Evolutionary conservation across 1,140 invertebrate genomes (phyloP), one percentile per base, ranked within the genome.

Genomic region (Pteromalus puparum): DNA sequence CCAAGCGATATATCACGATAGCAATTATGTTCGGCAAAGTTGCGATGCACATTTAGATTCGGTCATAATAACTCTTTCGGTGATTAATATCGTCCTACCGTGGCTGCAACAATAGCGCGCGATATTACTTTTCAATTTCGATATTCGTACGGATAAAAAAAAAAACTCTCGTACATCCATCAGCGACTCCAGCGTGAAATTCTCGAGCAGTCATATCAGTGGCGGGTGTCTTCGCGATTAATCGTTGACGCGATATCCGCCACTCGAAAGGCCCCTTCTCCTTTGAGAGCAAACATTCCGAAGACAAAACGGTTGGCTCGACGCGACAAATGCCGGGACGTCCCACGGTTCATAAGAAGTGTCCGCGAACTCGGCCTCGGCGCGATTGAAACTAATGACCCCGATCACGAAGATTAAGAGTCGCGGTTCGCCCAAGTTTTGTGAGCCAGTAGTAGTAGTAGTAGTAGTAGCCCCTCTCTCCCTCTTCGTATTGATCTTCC

Each of bases 321-420:
- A 34, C 28, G 67, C 72, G 72, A 74, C 72, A 74, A 74, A 74
- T 74, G 72, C 72, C 72, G 72, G 26, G 28, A 18, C 28, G 24
- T 70, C 24, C 80, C 42, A n/a, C 38, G 68, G 68, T 81, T 81
- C 68, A 81, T 73, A 81, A 68, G 38, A 73, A 81, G 67, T 72
- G 48, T 70, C 30, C 12, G 28, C 26, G 67, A 30, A 30, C 67
- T 30, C 34, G 61, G 76, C 26, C 46, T 15, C 42, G 15, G 46
- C 76, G 65, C 61, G 65, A 86, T 86, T 86, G 77, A 77, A 81
- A 86, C 72, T 81, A 84, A 84, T 77, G 85, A 81, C 15, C 73
- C 26, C 72, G 82, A 86, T 86, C 77, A 84, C 30, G 82, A 84
- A 84, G 82, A 86, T 86, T 83, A 83, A 84, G n/a, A 78, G 85